Evolutionary conservation across 2,113 vertebrate genomes (phyloP).

Genomic region (Albula goreensis): DNA sequence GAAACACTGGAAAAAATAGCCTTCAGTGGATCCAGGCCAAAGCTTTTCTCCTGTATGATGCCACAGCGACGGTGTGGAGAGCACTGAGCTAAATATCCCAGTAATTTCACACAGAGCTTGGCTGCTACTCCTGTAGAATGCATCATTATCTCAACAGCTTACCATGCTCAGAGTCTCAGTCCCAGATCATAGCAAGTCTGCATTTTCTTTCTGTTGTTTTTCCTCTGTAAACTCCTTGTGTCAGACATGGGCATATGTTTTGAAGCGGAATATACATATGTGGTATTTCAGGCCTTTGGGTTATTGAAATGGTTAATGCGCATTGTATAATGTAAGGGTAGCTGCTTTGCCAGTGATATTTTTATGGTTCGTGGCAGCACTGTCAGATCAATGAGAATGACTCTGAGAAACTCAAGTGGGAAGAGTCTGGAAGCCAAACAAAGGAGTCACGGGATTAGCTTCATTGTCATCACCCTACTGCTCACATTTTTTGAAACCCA

Average conservation of each 20-base stretch:
- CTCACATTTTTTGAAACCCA: constrained; percentile 28
- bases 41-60: constrained; percentile 33
- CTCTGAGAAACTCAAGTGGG: constrained; percentile 15
- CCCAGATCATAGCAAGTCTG: neutral
- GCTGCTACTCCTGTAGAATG: neutral
- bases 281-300: constrained; percentile 22
- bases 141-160: neutral
- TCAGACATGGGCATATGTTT: neutral
- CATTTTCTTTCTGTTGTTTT: neutral
- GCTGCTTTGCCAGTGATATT: constrained; percentile 20
- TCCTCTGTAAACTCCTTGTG: neutral
- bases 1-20: constrained; percentile 42
- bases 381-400: constrained; percentile 48
- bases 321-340: constrained; percentile 25
- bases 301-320: constrained; percentile 41
- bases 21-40: constrained; percentile 48
- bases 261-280: neutral
- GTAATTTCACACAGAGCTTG: constrained; percentile 35
- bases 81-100: constrained; percentile 37
- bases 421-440: constrained; percentile 38
- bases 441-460: constrained; percentile 24
- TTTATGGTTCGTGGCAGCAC: constrained; percentile 48
- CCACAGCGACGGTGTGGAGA: constrained; percentile 23
- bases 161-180: neutral
- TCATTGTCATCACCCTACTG: constrained; percentile 18